Base-by-base conservation (phyloP, 2,797 vertebrate genomes). In the Nannoperca obscura region DNA sequence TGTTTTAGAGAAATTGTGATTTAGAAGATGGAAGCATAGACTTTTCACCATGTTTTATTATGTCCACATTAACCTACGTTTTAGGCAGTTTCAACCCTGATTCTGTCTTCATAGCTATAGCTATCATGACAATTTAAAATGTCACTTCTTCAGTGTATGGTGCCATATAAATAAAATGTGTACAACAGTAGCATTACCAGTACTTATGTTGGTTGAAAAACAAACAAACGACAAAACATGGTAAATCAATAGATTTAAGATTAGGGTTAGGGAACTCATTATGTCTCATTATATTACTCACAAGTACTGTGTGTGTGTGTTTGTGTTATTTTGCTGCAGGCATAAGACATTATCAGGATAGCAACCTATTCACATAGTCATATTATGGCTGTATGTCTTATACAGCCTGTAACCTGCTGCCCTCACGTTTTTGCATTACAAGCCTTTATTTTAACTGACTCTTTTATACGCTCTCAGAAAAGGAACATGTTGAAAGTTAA, bases 391-490 rank as follows among this genome's bases (percentile, higher is more conserved):
- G 15, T 36, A 27, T 20, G 17, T 24, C 54, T 7, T 40, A 4
- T 20, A 22, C 20, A 58, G 12, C 11, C 32, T 50, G 14, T 20
- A 42, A 44, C 32, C 47, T 57, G 22, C 64, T 63, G n/a, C 42
- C 49, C 22, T 74, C 46, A 59, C n/a, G 2, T 27, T 27, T 59
- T 17, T 54, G 19, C n/a, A 30, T 34, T 27, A 63, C 54, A 24
- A 57, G 42, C 7, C 14, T 20, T 38, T n/a, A 49, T 58, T 64
- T 20, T 55, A 1, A 44, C 13, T 0, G 5, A 53, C 32, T 14
- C 42, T 44, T 68, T 46, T 14, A 47, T 19, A 38, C 53, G 38
- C 70, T 74, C 40, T 69, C 46, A 42, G 14, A 27, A 27, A 27
- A 27, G 24, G 24, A 55, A 44, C 42, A n/a, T 55, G 50, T 42